Percentiles rank a stretch among this genome's conserved stretches.
These are phyloP conservation scores for Ernsta delagoae DNA, from an alignment of 2,888 invertebrate species.

Conservation along the genomic window DNA sequence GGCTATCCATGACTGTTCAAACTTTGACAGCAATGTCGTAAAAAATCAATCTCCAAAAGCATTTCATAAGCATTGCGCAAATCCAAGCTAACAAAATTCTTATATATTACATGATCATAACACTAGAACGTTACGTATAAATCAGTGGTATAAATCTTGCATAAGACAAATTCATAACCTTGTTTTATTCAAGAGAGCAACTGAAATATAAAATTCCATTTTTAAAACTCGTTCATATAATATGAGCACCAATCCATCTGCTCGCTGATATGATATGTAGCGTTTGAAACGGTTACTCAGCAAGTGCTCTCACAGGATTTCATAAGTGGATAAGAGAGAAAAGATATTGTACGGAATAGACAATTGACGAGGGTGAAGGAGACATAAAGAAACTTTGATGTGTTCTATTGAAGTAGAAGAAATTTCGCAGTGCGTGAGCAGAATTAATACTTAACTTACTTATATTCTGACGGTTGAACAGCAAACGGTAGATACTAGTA, in stretches of 20 bases:
- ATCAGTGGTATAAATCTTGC: slow-evolving; percentile 31
- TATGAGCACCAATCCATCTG: slow-evolving; percentile 37
- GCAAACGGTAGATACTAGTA: neutral
- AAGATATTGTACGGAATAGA: slow-evolving; percentile 60
- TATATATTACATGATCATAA: slow-evolving; percentile 26
- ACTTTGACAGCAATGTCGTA: neutral
- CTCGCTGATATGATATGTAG: slow-evolving; percentile 36
- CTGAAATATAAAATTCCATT: slow-evolving; percentile 38
- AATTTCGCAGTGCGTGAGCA: slow-evolving; percentile 63
- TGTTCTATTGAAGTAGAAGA: slow-evolving; percentile 64
- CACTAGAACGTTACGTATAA: slow-evolving; percentile 19
- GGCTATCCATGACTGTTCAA: neutral
- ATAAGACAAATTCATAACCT: slow-evolving; percentile 38
- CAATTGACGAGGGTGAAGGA: slow-evolving; percentile 66
- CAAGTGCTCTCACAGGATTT: slow-evolving; percentile 44
- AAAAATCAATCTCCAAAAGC: neutral
- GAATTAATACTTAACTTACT: slow-evolving; percentile 53
- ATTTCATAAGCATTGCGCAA: slow-evolving; percentile 15
- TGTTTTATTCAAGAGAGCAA: slow-evolving; percentile 38
- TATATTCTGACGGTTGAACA: neutral
- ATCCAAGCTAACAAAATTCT: slow-evolving; percentile 17
- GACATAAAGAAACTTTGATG: slow-evolving; percentile 68
- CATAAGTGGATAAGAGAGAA: slow-evolving; percentile 48
- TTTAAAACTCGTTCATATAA: slow-evolving; percentile 33
- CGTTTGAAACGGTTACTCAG: slow-evolving; percentile 32